Evolutionary conservation across 2,888 invertebrate genomes (phyloP), one percentile per base, ranked within the genome.

Genomic region (Xestia rhomboidea): DNA sequence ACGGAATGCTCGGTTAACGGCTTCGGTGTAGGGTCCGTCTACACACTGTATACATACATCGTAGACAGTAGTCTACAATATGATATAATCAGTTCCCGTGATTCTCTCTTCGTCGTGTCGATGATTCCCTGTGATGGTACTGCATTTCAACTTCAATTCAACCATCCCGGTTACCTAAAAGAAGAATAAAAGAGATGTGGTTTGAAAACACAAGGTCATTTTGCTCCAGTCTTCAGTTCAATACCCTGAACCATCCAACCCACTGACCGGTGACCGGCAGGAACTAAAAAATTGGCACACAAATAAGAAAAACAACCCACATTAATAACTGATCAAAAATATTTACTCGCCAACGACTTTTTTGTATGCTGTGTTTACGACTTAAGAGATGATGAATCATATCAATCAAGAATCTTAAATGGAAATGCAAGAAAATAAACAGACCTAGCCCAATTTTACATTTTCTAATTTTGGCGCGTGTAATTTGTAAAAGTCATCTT

Each of bases 401-500:
- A 77, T 76, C 76, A 70, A 75, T 82, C 86, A 66, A 70, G 46
- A 49, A 72, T 62, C 34, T 34, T 44, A 7, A 77, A 86, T 73
- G 69, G 18, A 73, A 83, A 83, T 62, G 34, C 63, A 70, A 8
- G 62, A 70, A 51, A 27, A 57, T 51, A 72, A 86, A 63, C 83
- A 60, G 34, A 60, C 13, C 11, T 75, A 72, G 30, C 1, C 27
- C 34, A 60, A 46, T 49, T 84, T 57, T 30, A 24, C 0, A 54
- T 41, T 62, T 69, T 64, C 62, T 77, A 73, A 62, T 72, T 75
- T 86, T 76, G 71, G 49, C 72, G 24, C 10, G 13, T 49, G 54
- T 27, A 67, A 76, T 77, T 83, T 82, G 46, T 83, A n/a, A 77
- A 71, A 82, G 68, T 86, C 77, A 69, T 64, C 34, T 46, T 21